phyloP scores from a whole-genome alignment of 2,113 vertebrate species.

The Cichladusa arquata region DNA sequence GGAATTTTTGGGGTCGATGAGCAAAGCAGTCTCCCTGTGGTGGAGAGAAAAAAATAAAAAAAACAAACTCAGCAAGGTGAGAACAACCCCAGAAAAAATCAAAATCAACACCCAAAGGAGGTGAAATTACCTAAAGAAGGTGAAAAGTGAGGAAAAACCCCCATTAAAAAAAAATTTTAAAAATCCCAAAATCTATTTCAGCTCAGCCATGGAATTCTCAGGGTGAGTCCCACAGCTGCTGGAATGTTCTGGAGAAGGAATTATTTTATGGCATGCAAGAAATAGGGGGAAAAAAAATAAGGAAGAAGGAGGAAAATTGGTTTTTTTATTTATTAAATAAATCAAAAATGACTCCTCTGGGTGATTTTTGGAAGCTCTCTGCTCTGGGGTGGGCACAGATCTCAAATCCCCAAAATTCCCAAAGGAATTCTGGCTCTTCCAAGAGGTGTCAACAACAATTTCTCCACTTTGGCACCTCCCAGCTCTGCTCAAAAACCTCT shows the following conservation, averaged over 20 bases:
- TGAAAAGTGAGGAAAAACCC: not conserved
- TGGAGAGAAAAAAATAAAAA: not conserved
- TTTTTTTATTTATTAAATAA: not conserved
- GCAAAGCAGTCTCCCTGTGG: conserved; percentile 92
- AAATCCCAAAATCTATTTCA: not conserved
- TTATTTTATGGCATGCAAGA: not conserved
- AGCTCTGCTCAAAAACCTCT: not conserved
- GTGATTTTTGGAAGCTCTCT: not conserved
- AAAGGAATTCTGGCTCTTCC: not conserved
- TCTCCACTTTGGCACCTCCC: not conserved
- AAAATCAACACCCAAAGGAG: not conserved
- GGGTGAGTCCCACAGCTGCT: not conserved
- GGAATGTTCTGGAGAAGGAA: not conserved
- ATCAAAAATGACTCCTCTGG: not conserved
- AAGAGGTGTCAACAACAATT: not conserved
- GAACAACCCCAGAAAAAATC: not conserved
- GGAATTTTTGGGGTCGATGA: conserved; percentile 97
- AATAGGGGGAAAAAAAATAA: not conserved
- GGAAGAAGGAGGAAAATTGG: not conserved
- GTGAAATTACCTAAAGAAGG: not conserved
- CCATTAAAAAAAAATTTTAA: too few relatives aligned
- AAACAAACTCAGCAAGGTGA: not conserved
- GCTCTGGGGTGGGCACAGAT: not conserved
- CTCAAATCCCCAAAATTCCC: not conserved
- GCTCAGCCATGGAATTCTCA: not conserved